phyloP scores from a whole-genome alignment of 2,888 invertebrate genomes.

The Dendrolimus pini region DNA sequence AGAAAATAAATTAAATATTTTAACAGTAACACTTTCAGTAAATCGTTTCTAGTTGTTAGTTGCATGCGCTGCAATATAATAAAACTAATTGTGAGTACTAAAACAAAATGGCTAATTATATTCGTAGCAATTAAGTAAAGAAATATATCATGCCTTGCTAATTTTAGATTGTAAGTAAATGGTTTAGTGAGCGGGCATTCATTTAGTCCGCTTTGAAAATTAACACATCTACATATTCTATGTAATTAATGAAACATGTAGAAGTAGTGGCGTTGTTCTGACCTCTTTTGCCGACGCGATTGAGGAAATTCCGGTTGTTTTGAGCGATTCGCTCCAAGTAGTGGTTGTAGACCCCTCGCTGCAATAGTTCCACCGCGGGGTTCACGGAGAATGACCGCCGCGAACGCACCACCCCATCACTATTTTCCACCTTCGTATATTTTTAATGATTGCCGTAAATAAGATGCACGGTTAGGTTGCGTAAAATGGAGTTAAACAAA shows the following conservation, averaged over 20 bases:
- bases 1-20: neutral
- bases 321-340: constrained; percentile 41
- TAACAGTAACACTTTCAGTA: no score
- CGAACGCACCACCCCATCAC: constrained; percentile 30
- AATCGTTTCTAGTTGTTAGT: no score
- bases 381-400: constrained; percentile 54
- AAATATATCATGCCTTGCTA: no score
- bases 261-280: constrained; percentile 16
- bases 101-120: no score
- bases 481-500: no score
- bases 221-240: no score
- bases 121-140: no score
- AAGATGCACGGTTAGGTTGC: neutral
- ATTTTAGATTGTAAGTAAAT: no score
- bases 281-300: constrained; percentile 63
- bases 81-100: no score
- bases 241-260: no score
- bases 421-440: constrained; percentile 39
- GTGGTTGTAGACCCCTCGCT: constrained; percentile 44
- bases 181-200: no score
- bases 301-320: constrained; percentile 47
- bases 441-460: constrained; percentile 11
- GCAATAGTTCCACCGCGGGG: constrained; percentile 52
- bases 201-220: no score
- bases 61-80: neutral